Percentiles rank a stretch among this genome's conserved stretches.
Evolutionary conservation across 2,797 vertebrate species (phyloP).

Genomic region (Falco columbarius): DNA sequence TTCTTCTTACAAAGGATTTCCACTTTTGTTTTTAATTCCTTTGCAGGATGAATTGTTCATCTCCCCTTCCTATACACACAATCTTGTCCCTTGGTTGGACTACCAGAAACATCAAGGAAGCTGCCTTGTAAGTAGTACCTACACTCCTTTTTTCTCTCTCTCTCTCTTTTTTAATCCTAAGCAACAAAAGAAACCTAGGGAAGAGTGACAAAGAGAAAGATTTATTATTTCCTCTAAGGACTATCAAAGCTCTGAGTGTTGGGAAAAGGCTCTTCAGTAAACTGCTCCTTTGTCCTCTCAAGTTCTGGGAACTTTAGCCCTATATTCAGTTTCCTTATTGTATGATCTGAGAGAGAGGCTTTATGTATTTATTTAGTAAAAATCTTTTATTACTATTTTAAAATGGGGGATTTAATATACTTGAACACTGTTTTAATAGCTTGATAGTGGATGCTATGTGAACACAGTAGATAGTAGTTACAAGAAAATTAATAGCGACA

Average conservation of each 20-base stretch:
- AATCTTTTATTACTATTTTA: background rate
- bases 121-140: conserved; percentile 14
- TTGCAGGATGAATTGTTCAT: conserved; percentile 24
- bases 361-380: conserved; percentile 18
- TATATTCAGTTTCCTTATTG: background rate
- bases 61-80: background rate
- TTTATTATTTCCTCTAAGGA: conserved; percentile 47
- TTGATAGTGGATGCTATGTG: background rate
- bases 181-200: conserved; percentile 8
- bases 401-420: background rate
- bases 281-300: conserved; percentile 31
- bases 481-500: conserved; percentile 1
- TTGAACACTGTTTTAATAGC: background rate
- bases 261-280: conserved; percentile 14
- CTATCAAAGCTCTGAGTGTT: background rate
- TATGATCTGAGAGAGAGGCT: background rate
- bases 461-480: background rate
- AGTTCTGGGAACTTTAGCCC: conserved; percentile 24
- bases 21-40: conserved; percentile 38
- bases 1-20: conserved; percentile 40
- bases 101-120: conserved; percentile 29
- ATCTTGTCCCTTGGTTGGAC: conserved; percentile 1
- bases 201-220: conserved; percentile 21
- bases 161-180: background rate
- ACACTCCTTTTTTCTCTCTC: background rate